A percentile compares a stretch with the other conserved stretches of the same genome.
Evolutionary conservation across 2,888 invertebrate species (phyloP).

Genomic region (Lycia hirtaria): DNA sequence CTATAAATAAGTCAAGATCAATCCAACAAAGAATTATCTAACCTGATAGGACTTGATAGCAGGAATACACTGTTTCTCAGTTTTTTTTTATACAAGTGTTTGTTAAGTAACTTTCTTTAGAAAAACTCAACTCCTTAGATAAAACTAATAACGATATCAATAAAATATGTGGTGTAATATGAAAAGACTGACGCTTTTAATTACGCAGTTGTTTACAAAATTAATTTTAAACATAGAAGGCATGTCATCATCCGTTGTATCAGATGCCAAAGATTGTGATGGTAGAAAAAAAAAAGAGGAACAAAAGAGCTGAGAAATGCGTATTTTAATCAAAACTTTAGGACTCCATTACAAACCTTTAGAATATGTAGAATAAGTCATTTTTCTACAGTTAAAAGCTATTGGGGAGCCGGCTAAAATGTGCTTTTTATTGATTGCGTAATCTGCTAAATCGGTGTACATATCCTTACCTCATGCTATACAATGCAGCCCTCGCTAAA

Average conservation of each 20-base stretch:
- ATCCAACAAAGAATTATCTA: not conserved
- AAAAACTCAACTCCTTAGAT: no score
- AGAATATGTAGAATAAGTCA: no score
- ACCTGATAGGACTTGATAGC: not conserved
- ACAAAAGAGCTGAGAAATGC: no score
- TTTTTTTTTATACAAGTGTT: no score
- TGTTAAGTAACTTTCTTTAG: no score
- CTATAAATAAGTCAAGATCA: not conserved
- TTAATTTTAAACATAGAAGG: not conserved
- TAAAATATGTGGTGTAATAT: no score
- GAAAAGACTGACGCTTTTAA: no score
- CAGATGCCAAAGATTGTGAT: not conserved
- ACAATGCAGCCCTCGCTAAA: constrained; percentile 60
- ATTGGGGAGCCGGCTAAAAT: constrained; percentile 16
- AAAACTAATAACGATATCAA: no score
- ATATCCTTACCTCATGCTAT: constrained; percentile 66
- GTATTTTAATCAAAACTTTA: no score
- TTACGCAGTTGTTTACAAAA: constrained; percentile 9
- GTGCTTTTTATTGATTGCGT: constrained; percentile 62
- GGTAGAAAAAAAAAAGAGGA: no score
- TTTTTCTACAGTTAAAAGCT: no score
- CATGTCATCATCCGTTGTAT: constrained; percentile 3
- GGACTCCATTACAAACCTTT: no score
- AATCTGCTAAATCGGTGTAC: constrained; percentile 55
- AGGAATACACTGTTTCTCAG: not conserved